Evolutionary conservation across 2,888 invertebrate species (phyloP).

Genomic region (Leucophora obtusa): DNA sequence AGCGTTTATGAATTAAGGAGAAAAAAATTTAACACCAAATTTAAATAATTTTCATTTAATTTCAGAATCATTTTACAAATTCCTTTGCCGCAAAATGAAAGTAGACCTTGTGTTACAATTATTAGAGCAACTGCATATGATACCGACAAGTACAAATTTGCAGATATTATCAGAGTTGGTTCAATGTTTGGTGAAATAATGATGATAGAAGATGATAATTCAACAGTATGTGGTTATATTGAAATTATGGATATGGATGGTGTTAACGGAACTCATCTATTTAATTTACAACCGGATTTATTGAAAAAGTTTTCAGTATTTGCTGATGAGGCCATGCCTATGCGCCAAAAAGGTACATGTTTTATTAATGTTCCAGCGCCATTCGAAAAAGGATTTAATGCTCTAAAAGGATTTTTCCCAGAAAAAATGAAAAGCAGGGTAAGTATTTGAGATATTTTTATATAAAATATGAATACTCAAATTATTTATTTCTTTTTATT

Average conservation of each 20-base stretch:
- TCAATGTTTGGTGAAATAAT: conserved; percentile 83
- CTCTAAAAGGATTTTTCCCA: conserved; percentile 82
- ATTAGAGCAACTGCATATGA: conserved; percentile 80
- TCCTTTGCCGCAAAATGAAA: conserved; percentile 75
- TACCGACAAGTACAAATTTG: conserved; percentile 79
- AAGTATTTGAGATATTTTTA: conserved; percentile 68
- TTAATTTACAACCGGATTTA: conserved; percentile 81
- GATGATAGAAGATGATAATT: conserved; percentile 83
- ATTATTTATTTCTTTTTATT: background rate
- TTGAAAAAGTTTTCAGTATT: conserved; percentile 81
- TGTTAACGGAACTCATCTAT: conserved; percentile 80
- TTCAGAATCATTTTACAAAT: conserved; percentile 73
- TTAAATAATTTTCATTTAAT: background rate
- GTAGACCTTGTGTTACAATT: conserved; percentile 80
- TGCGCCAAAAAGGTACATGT: conserved; percentile 82
- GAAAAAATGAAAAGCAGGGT: conserved; percentile 83
- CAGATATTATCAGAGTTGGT: conserved; percentile 81
- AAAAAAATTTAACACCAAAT: background rate
- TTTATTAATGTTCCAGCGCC: conserved; percentile 82
- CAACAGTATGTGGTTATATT: conserved; percentile 80
- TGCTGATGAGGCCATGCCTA: conserved; percentile 82
- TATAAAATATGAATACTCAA: too few relatives aligned
- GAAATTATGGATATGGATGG: conserved; percentile 82
- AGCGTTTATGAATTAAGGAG: too few relatives aligned
- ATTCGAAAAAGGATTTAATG: conserved; percentile 81